phyloP scores from a whole-genome alignment of 2,113 vertebrate species.

The Caretta caretta region DNA sequence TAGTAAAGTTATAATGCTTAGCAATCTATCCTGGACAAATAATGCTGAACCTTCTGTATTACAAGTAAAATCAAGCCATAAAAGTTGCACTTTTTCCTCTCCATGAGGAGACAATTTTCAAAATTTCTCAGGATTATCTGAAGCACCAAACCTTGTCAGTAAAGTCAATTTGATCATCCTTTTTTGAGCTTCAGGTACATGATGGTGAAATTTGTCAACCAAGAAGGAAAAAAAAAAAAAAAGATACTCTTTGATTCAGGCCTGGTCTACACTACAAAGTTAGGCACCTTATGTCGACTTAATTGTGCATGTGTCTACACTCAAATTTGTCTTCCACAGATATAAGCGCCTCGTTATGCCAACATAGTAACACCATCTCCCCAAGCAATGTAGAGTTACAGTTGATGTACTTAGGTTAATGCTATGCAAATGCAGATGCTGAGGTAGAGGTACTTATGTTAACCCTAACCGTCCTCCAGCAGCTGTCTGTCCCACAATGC shows the following conservation, averaged over 20 bases:
- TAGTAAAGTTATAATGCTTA: neutral
- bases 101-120: constrained; percentile 50
- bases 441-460: neutral
- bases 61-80: neutral
- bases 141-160: neutral
- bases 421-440: neutral
- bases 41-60: neutral
- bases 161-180: neutral
- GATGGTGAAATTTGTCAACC: neutral
- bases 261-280: neutral
- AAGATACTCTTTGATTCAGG: neutral
- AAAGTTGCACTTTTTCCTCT: constrained; percentile 30
- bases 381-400: neutral
- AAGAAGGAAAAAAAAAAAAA: neutral
- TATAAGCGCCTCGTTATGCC: neutral
- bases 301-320: neutral
- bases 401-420: neutral
- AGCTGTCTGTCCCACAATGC: neutral
- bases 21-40: neutral
- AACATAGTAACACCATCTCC: neutral
- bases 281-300: neutral
- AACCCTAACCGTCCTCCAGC: neutral
- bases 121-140: neutral
- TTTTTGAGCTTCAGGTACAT: neutral
- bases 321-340: neutral